Base-by-base conservation (phyloP, 2,888 invertebrate genomes). In the Dysmachus trigonus region DNA sequence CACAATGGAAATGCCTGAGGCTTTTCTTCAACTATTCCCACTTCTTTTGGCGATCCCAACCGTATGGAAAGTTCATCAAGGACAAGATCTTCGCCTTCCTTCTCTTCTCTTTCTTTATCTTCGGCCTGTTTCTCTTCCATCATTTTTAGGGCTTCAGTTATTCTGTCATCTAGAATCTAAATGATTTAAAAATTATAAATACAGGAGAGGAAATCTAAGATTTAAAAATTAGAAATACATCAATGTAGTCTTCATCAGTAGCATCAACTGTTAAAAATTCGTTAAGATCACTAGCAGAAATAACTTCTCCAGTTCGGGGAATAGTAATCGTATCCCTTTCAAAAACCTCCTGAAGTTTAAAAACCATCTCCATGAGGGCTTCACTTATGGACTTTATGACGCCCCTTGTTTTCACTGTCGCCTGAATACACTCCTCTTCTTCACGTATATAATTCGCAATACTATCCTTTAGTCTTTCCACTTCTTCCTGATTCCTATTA, bases 401-500 rank as follows among this genome's bases (percentile, higher is more conserved):
- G 0, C 89, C 89, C 86, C 89, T 88, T 0, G 91, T 90, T 27
- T 91, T 91, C 30, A 90, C 90, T 6, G 91, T 90, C n/a, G 91
- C 91, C 81, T 91, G 90, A 7, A 91, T 89, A 74, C 92, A 92
- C 73, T 91, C 90, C 73, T 91, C 89, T 33, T 92, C 92, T 8
- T 92, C 92, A 30, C 90, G 87, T n/a, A 90, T 90, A 87, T 94
- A 93, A 72, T 92, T 91, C 31, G 92, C 90, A 87, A 96, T 96
- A 88, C 93, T 92, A 1, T 91, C 91, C 90, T 95, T 95, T 0
- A 96, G 90, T 41, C 93, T 93, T 85, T 94, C 95, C 87, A 96
- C 94, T 89, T 95, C 94, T 88, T 95, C 96, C 89, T 95, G 95
- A 88, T 95, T 96, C 87, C 96, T 97, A 38, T 82, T 71, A 84